Conservation (phyloP, 2,888 invertebrate genomes). For the Peribatodes rhomboidaria region DNA sequence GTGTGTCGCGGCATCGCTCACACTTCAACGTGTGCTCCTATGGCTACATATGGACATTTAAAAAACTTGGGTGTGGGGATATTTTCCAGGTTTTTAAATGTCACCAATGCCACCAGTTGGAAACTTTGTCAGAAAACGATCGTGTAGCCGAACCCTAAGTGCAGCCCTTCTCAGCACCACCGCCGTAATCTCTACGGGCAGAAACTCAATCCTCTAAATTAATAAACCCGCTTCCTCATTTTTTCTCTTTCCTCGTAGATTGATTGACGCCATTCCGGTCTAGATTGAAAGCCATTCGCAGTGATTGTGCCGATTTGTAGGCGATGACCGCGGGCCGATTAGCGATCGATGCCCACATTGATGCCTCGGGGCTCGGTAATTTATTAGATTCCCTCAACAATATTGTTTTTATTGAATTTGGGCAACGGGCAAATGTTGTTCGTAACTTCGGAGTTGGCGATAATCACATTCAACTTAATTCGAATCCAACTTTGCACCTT, state of each 20-base stretch:
- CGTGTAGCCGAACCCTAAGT: too few relatives aligned
- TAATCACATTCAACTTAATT: neutral
- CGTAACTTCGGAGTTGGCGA: neutral
- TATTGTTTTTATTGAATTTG: slow-evolving; percentile 13
- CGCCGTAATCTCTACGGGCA: slow-evolving; percentile 6
- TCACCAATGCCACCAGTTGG: too few relatives aligned
- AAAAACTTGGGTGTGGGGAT: too few relatives aligned
- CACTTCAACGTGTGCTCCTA: too few relatives aligned
- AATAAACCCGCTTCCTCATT: slow-evolving; percentile 19
- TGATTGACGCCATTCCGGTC: slow-evolving; percentile 29
- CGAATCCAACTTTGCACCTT: too few relatives aligned
- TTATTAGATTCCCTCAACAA: slow-evolving; percentile 13
- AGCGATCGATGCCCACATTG: slow-evolving; percentile 31
- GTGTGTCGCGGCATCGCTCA: too few relatives aligned
- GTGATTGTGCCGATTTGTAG: slow-evolving; percentile 53
- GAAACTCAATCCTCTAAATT: slow-evolving; percentile 16
- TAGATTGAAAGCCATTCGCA: slow-evolving; percentile 40
- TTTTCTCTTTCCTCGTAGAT: slow-evolving; percentile 20
- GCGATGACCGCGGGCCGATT: slow-evolving; percentile 46
- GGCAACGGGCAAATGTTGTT: slow-evolving; percentile 7
- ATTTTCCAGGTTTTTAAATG: too few relatives aligned
- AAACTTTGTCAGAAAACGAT: too few relatives aligned
- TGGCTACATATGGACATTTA: too few relatives aligned
- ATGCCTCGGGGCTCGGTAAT: slow-evolving; percentile 12
- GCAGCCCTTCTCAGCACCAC: too few relatives aligned